Conservation (phyloP, 2,113 vertebrate genomes). For the Cyrtonyx montezumae region DNA sequence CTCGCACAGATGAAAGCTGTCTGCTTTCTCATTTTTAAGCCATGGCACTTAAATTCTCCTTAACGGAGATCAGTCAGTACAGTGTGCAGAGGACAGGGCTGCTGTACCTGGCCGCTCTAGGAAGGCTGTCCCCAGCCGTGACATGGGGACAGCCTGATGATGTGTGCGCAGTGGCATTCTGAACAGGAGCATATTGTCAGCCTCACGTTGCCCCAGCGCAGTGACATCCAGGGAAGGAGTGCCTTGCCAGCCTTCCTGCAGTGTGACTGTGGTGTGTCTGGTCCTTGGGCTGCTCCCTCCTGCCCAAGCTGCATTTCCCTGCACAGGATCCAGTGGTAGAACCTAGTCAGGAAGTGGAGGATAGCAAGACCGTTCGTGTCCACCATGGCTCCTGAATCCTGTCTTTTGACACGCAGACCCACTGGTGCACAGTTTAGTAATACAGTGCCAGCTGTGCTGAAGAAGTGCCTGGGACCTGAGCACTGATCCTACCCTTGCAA, state of each 20-base stretch:
- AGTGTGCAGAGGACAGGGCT: neutral
- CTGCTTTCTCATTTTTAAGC: neutral
- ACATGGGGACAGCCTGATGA: fast-evolving
- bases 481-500: neutral
- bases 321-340: neutral
- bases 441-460: neutral
- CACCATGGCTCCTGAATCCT: neutral
- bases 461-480: fast-evolving
- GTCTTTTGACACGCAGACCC: neutral
- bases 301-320: neutral
- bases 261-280: fast-evolving
- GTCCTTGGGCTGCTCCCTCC: neutral
- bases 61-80: neutral
- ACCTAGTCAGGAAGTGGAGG: neutral
- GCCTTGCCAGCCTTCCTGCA: fast-evolving
- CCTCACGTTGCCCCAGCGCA: neutral
- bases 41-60: neutral
- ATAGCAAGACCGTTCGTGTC: neutral
- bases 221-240: neutral
- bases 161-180: fast-evolving
- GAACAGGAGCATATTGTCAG: neutral
- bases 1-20: neutral
- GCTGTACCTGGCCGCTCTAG: neutral
- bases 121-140: fast-evolving
- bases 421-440: neutral